Conservation (phyloP, 2,113 vertebrate genomes). For the Phodopus roborovskii region DNA sequence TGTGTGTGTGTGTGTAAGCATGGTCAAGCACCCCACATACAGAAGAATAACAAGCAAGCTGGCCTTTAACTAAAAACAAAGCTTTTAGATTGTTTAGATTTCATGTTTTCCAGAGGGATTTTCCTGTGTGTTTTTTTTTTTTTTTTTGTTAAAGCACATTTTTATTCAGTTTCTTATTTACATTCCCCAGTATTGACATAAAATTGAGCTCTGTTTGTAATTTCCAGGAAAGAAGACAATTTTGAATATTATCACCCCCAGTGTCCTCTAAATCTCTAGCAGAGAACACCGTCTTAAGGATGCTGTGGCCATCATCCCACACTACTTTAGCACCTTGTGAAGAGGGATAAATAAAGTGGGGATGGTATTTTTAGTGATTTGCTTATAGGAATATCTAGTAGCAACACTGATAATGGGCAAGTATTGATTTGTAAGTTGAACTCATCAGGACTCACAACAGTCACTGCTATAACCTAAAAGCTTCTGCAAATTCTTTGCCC, state of each 20-base stretch:
- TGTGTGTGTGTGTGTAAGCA: background rate
- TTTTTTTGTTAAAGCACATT: background rate
- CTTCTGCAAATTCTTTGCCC: conserved; percentile 26
- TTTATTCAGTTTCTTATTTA: conserved; percentile 8
- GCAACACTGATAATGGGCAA: conserved; percentile 59
- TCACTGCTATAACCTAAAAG: background rate
- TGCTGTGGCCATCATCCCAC: background rate
- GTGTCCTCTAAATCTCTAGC: background rate
- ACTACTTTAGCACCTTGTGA: background rate
- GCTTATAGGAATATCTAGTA: conserved; percentile 41
- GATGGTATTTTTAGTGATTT: conserved; percentile 48
- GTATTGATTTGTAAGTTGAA: conserved; percentile 60
- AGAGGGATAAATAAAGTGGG: background rate
- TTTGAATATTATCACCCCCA: background rate
- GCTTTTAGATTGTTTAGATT: conserved; percentile 27
- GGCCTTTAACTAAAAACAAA: background rate
- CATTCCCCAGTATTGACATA: background rate
- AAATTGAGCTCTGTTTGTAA: conserved; percentile 1
- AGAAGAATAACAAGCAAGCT: background rate
- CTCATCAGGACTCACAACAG: conserved; percentile 26
- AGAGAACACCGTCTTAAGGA: background rate
- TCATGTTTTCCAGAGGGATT: conserved; percentile 10
- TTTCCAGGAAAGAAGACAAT: background rate
- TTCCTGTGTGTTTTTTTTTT: background rate
- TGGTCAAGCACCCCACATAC: background rate